Percentiles rank a stretch among this genome's conserved stretches.
Conservation (phyloP, 2,888 invertebrate species). For the Tinea trinotella region DNA sequence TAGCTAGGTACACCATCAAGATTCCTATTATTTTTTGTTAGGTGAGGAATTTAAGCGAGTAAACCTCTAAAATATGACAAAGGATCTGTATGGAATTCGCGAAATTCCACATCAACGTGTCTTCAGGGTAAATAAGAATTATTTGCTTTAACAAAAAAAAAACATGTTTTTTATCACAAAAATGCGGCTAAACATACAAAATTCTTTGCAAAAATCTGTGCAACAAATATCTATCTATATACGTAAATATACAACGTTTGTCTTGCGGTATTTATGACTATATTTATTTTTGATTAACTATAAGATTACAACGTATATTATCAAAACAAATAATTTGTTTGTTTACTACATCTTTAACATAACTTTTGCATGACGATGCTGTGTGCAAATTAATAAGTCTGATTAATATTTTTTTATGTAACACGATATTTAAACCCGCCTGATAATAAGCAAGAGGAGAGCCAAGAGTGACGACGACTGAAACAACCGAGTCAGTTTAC, state of each 20-base stretch:
- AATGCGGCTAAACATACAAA: conserved; percentile 13
- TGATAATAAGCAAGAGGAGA: no score
- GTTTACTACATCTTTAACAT: neutral
- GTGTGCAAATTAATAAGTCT: no score
- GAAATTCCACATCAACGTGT: conserved; percentile 6
- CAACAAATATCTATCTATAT: neutral
- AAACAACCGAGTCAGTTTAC: no score
- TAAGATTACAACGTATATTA: neutral
- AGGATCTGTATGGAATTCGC: conserved; percentile 11
- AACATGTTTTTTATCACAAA: conserved; percentile 8
- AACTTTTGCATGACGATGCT: no score
- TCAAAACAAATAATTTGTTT: neutral
- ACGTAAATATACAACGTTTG: neutral
- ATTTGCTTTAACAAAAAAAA: conserved; percentile 11
- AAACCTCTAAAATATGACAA: no score
- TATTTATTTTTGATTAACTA: no score
- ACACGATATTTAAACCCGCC: no score
- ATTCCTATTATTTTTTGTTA: no score
- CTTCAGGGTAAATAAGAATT: neutral
- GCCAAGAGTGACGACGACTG: no score
- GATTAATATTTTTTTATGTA: no score
- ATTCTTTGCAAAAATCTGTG: neutral
- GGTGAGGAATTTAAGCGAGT: no score
- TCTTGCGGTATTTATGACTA: neutral
- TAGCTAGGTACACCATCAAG: no score